Conservation (phyloP, 2,797 vertebrate species). For the Podargus strigoides region DNA sequence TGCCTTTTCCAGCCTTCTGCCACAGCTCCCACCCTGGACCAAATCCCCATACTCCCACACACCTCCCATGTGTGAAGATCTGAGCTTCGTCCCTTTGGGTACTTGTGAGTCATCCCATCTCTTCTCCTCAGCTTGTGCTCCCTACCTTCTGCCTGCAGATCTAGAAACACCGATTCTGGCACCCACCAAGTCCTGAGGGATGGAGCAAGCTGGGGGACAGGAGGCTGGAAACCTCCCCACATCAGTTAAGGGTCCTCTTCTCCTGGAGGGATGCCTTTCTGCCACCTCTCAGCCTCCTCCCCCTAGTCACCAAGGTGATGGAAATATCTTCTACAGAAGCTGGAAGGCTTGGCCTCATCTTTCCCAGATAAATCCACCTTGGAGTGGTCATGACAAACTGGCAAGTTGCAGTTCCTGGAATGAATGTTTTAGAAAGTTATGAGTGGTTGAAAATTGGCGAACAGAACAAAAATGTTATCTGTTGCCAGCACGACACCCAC, state of each 20-base stretch:
- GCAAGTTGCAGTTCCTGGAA: not conserved
- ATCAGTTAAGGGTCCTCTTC: fast-evolving
- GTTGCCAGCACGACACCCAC: not conserved
- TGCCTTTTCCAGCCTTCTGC: not conserved
- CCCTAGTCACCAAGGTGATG: not conserved
- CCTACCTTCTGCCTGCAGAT: not conserved
- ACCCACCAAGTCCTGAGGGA: not conserved
- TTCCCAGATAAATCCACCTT: not conserved
- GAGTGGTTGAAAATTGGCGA: not conserved
- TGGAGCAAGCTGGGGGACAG: not conserved
- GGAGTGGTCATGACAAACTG: not conserved
- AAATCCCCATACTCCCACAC: not conserved
- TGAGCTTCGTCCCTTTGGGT: not conserved
- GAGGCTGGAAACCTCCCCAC: not conserved
- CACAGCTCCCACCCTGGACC: not conserved
- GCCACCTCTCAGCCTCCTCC: not conserved
- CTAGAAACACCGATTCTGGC: not conserved
- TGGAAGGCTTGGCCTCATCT: not conserved
- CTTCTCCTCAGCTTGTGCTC: not conserved
- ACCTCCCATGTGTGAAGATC: not conserved
- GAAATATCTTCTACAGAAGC: not conserved
- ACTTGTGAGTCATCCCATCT: not conserved
- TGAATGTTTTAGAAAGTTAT: not conserved
- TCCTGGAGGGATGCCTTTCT: not conserved
- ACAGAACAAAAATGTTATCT: not conserved